Base-by-base conservation (phyloP, 53 echinoderm and acorn worm species). In the Stichopus horrens region DNA sequence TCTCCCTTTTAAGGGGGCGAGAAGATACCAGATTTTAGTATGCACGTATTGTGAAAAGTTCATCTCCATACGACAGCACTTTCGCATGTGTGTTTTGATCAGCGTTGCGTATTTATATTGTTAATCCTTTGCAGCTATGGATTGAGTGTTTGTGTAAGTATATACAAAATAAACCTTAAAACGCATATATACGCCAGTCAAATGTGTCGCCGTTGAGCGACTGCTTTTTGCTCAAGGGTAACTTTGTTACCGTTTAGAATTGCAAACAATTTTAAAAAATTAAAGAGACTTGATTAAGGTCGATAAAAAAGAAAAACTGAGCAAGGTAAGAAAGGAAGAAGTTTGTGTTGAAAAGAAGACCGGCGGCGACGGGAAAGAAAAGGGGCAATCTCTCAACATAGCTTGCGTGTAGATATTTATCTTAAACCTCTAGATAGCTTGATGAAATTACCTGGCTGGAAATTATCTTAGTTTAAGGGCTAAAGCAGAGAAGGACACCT, bases 211-310 rank as follows among this genome's bases (percentile, higher is more conserved):
- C 2, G 18, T 71, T 16, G 19, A 71, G 71, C 18, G 71, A 20
- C 18, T 16, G 18, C 71, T 71, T 18, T 13, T 71, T 71, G 71
- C 81, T 81, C 54, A 81, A 81, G 81, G 81, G 81, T 18, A 55
- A 81, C 57, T 81, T 81, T 81, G 56, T 81, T 81, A 57, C 81
- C 58, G 81, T 81, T 81, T 58, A 56, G 58, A 81, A 81, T 81
- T 81, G 81, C 81, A 81, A 81, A 81, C 81, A 81, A 56, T 81
- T 56, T 81, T 81, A 81, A 53, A 58, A 81, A 81, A 81, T 81
- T 81, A 81, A 58, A 81, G 71, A 55, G 81, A 81, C 81, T 81
- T 81, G 20, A 81, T 81, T 81, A 81, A 81, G 81, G 56, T 19
- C 54, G 58, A 14, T 81, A 53, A 57, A 75, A 75, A 37, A 37